Evolutionary conservation across 2,113 vertebrate genomes (phyloP).

Genomic region (Notothenia coriiceps): DNA sequence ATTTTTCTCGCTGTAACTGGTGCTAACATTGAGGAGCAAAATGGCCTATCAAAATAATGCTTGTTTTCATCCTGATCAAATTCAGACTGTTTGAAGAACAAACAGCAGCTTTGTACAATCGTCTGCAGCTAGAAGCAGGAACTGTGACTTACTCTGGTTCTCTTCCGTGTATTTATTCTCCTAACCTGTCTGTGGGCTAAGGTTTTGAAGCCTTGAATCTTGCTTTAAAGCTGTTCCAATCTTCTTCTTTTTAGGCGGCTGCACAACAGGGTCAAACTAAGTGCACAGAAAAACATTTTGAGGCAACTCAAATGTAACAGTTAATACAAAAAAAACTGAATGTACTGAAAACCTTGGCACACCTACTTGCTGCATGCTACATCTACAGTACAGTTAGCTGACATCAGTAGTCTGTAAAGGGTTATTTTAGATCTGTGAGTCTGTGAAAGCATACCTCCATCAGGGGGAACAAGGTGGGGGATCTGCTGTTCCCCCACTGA

Average conservation of each 20-base stretch:
- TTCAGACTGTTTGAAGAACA: not conserved
- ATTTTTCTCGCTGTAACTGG: not conserved
- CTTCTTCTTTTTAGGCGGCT: too few species aligned
- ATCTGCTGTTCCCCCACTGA: constrained; percentile 43
- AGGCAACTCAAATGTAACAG: too few species aligned
- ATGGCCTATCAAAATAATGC: not conserved
- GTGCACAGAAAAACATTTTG: too few species aligned
- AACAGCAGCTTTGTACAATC: not conserved
- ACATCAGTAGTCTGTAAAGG: constrained; percentile 23
- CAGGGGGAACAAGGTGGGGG: constrained; percentile 51
- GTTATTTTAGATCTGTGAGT: constrained; percentile 66
- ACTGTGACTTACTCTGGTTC: not conserved
- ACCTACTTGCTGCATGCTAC: too few species aligned
- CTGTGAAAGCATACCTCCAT: constrained; percentile 64
- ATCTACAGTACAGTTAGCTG: not conserved
- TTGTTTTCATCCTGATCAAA: not conserved
- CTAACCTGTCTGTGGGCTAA: not conserved
- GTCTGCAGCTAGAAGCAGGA: not conserved
- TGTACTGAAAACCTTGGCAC: too few species aligned
- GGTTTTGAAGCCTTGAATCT: too few species aligned
- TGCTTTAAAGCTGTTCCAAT: too few species aligned
- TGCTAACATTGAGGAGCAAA: constrained; percentile 52
- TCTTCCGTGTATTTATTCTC: not conserved
- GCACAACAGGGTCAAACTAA: too few species aligned
- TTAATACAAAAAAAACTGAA: too few species aligned